Percentiles rank a stretch among this genome's conserved stretches.
phyloP scores from a whole-genome alignment of 2,797 vertebrate species.

The Gymnothorax javanicus region DNA sequence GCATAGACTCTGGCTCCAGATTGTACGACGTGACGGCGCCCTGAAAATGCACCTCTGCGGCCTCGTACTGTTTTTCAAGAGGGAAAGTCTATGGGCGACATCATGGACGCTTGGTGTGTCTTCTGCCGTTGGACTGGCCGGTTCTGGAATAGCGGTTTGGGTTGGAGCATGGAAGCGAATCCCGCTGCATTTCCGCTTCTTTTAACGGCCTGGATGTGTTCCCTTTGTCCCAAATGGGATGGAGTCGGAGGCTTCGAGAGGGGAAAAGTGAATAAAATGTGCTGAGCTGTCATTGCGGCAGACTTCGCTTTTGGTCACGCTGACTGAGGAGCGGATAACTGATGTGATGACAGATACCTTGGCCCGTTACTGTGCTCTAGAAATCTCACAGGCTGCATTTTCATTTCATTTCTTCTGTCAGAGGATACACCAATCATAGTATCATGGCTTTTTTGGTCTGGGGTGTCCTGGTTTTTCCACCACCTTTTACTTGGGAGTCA shows the following conservation, averaged over 20 bases:
- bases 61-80: too few species aligned
- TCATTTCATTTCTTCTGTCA: background rate
- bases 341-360: background rate
- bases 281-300: background rate
- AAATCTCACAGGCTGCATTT: background rate
- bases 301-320: background rate
- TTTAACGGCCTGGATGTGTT: background rate
- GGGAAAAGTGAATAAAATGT: background rate
- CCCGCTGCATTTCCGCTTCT: background rate
- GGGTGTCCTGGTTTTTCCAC: too few species aligned
- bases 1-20: too few species aligned
- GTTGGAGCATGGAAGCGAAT: background rate
- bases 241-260: background rate
- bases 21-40: too few species aligned
- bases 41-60: too few species aligned
- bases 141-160: too few species aligned
- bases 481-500: too few species aligned
- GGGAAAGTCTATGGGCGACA: too few species aligned
- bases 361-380: background rate
- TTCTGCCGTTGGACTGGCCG: background rate
- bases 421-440: too few species aligned
- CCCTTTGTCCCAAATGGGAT: background rate
- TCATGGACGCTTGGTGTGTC: too few species aligned
- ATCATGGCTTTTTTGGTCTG: too few species aligned
- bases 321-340: background rate